A percentile compares a stretch with the other conserved stretches of the same genome.
Conservation (phyloP, 2,797 vertebrate species). For the Poecilia picta region DNA sequence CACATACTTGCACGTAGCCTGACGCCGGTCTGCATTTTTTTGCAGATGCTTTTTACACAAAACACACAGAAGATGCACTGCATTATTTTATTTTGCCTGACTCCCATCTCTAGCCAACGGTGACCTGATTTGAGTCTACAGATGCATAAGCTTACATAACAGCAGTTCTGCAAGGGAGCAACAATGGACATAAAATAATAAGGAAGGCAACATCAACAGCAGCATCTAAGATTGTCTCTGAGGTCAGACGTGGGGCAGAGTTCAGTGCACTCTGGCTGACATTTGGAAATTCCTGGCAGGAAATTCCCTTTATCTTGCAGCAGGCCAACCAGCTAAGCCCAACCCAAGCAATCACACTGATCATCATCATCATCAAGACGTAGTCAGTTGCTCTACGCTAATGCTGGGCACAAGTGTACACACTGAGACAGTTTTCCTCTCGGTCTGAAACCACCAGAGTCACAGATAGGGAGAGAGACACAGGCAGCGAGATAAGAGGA, state of each 20-base stretch:
- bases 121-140: constrained; percentile 7
- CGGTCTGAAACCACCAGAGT: constrained; percentile 49
- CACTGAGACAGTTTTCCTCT: constrained; percentile 49
- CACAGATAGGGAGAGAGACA: constrained; percentile 51
- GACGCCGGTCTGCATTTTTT: not conserved
- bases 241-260: constrained; percentile 50
- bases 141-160: constrained; percentile 14
- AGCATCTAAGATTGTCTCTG: constrained; percentile 33
- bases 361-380: constrained; percentile 71
- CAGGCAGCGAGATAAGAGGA: constrained; percentile 58
- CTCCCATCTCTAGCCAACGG: not conserved
- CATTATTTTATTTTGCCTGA: too few relatives aligned
- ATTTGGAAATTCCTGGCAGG: constrained; percentile 71
- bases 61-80: not conserved
- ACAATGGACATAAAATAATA: constrained; percentile 26
- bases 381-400: constrained; percentile 50
- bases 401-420: constrained; percentile 35
- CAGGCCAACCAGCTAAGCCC: constrained; percentile 47
- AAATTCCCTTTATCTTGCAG: constrained; percentile 68
- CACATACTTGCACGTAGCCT: not conserved
- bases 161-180: constrained; percentile 16
- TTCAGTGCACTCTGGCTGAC: constrained; percentile 55
- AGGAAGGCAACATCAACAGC: constrained; percentile 53
- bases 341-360: constrained; percentile 56
- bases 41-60: not conserved